Conservation (phyloP, 2,888 invertebrate species). For the Himalopsyche tibetana region DNA sequence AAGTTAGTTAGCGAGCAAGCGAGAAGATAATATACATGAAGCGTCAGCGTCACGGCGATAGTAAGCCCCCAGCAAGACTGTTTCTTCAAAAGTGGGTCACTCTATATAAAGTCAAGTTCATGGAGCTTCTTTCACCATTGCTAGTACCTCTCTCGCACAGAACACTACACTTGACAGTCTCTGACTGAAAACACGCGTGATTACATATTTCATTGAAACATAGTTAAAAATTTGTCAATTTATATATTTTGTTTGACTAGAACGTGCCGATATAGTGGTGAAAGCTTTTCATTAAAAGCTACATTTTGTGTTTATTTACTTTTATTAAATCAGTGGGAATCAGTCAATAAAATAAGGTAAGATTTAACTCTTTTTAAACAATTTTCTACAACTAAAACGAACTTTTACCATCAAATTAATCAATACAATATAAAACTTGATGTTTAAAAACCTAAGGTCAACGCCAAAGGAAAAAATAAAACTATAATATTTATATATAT, state of each 20-base stretch:
- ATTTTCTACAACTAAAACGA: no score
- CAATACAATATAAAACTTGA: no score
- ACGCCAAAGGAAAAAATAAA: no score
- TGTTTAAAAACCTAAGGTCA: no score
- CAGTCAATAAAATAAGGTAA: not conserved
- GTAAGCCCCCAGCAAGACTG: not conserved
- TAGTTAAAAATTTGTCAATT: not conserved
- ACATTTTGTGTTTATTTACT: not conserved
- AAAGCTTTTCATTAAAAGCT: not conserved
- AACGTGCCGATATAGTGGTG: not conserved
- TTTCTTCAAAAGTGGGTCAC: constrained; percentile 83
- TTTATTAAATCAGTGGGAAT: constrained; percentile 9
- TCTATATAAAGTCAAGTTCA: constrained; percentile 90
- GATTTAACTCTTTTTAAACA: not conserved
- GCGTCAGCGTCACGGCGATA: not conserved
- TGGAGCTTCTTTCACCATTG: constrained; percentile 78
- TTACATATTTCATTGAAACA: not conserved
- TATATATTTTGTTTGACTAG: not conserved
- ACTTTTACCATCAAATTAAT: no score
- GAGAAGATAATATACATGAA: not conserved
- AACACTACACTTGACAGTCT: not conserved
- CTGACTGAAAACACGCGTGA: not conserved
- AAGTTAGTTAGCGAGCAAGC: constrained; percentile 7
- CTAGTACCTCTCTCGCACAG: not conserved
- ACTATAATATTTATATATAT: no score